Percentiles rank a stretch among this genome's conserved stretches.
Evolutionary conservation across 2,888 invertebrate genomes (phyloP).

Genomic region (Brachylomia viminalis): DNA sequence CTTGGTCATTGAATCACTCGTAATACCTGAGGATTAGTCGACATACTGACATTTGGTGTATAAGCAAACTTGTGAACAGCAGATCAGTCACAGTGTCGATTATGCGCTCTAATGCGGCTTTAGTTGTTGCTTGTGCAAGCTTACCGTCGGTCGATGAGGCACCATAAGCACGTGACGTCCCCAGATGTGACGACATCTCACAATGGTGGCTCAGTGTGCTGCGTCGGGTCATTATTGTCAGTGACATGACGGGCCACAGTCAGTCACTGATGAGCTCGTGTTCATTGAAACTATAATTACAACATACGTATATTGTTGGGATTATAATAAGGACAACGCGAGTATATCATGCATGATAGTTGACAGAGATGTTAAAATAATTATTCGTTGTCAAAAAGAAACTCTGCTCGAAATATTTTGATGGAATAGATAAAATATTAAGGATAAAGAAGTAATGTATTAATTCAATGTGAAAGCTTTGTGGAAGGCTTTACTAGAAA

Average conservation of each 20-base stretch:
- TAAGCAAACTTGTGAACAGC: constrained; percentile 24
- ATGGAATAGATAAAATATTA: not conserved
- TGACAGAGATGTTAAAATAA: not conserved
- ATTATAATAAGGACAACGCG: not conserved
- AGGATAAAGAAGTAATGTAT: not conserved
- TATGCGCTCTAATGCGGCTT: constrained; percentile 36
- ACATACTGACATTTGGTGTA: constrained; percentile 12
- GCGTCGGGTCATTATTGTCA: constrained; percentile 16
- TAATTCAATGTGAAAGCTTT: not conserved
- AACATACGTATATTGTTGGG: not conserved
- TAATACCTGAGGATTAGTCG: not conserved
- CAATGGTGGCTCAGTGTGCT: not conserved
- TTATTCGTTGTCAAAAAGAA: not conserved
- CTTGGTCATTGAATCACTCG: not conserved
- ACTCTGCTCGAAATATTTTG: not conserved
- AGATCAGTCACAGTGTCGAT: constrained; percentile 36
- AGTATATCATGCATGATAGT: not conserved
- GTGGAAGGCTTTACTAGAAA: not conserved
- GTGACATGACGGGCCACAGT: not conserved
- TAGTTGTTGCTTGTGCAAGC: constrained; percentile 48
- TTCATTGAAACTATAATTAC: constrained; percentile 27
- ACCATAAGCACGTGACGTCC: constrained; percentile 40
- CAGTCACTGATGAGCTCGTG: constrained; percentile 14
- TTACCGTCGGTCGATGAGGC: constrained; percentile 5
- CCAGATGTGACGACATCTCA: constrained; percentile 19